Evolutionary conservation across 2,113 vertebrate species (phyloP), one percentile per base, ranked within the genome.

Genomic region (Thamnaconus septentrionalis): DNA sequence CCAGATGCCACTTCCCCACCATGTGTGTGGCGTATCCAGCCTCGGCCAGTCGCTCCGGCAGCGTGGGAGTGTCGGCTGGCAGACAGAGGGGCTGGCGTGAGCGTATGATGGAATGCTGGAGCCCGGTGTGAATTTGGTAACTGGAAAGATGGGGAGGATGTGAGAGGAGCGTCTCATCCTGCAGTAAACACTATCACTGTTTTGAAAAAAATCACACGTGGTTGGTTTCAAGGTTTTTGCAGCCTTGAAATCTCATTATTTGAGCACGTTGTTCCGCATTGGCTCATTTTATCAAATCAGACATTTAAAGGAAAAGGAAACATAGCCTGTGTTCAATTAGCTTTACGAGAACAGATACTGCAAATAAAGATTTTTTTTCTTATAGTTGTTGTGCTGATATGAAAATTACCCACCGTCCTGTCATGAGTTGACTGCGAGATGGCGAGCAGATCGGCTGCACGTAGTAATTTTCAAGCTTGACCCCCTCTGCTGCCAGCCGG

Each of bases 1-100:
- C 97, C 76, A 99, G 83, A 80, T 98, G 97, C 97, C 97, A 99
- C 85, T 98, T 99, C 67, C 97, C 97, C 76, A 99, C 95, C 96
- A 98, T 98, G 75, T 99, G 95, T 0, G 97, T 98, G 51, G 96
- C 90, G 73, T 99, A 99, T 41, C 96, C 97, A 0, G 90, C 94
- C 55, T 95, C 92, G 83, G 92, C 95, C 44, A 99, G 93, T 83
- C 98, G 97, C 89, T 96, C 95, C 81, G 96, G 96, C 84, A 98
- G 91, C 1, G 95, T 98, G 71, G 93, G 69, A 0, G 96, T 96
- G 78, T 98, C 94, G 85, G 97, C 80, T 50, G 97, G 97, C 49
- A 99, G 88, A 75, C 97, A 99, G 91, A 96, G 97, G 78, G 97
- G 94, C 67, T 98, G 97, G 0, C 94, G 93, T 5, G 97, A 93